Evolutionary conservation across 1,140 invertebrate genomes (phyloP).

Genomic region (Drosophila neocordata): DNA sequence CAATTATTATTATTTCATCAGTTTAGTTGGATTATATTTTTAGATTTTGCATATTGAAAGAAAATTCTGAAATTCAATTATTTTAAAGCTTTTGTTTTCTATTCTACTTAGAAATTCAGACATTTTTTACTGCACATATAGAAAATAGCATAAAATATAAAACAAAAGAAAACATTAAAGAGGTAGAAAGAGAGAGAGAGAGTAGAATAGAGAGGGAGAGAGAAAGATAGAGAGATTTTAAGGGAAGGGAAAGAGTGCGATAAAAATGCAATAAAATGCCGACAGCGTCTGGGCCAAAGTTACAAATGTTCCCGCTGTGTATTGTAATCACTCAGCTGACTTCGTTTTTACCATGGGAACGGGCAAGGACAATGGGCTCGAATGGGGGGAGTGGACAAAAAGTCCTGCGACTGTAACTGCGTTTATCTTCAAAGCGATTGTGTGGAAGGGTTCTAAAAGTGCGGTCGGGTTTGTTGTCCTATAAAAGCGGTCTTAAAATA

Average conservation of each 20-base stretch:
- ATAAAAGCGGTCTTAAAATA: not conserved
- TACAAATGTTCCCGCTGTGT: slow-evolving; percentile 56
- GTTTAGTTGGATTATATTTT: slow-evolving; percentile 25
- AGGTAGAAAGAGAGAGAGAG: not conserved
- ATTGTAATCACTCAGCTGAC: slow-evolving; percentile 60
- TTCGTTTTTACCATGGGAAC: slow-evolving; percentile 13
- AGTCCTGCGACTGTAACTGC: not conserved
- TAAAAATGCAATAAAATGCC: slow-evolving; percentile 67
- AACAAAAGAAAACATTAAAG: slow-evolving; percentile 19
- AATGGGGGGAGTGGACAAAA: not conserved
- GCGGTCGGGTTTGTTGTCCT: not conserved
- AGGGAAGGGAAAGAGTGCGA: not conserved
- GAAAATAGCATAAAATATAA: slow-evolving; percentile 27
- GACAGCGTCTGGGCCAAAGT: slow-evolving; percentile 27
- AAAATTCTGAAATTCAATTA: slow-evolving; percentile 18
- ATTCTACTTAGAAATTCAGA: slow-evolving; percentile 19
- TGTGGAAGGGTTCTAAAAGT: slow-evolving; percentile 1
- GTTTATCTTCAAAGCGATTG: slow-evolving; percentile 5
- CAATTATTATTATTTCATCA: slow-evolving; percentile 22
- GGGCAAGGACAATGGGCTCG: not conserved
- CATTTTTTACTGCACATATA: not conserved
- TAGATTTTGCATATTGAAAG: slow-evolving; percentile 21
- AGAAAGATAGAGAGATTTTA: not conserved
- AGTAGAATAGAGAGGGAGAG: not conserved
- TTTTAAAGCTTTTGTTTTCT: slow-evolving; percentile 38